A percentile compares a stretch with the other conserved stretches of the same genome.
Evolutionary conservation across 30 jellyfish, hydroid and myxozoan species (phyloP).

Genomic region (Phacellophora camtschatica): DNA sequence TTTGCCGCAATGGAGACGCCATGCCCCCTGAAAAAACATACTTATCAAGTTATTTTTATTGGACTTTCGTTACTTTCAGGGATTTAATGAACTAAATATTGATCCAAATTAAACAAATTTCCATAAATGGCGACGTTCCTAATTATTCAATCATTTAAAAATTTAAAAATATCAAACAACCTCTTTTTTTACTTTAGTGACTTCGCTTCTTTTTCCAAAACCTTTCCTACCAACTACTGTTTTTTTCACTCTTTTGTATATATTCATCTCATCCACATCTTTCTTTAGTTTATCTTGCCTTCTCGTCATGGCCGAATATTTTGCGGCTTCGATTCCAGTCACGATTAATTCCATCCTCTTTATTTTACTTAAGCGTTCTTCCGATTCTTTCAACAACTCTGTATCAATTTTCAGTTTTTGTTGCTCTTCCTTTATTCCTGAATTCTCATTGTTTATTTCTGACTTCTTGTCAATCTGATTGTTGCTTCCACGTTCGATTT

Average conservation of each 20-base stretch:
- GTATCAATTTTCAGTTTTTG: slow-evolving; percentile 77
- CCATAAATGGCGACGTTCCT: too few species aligned
- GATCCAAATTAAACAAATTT: too few species aligned
- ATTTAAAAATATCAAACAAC: too few species aligned
- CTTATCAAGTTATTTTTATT: too few species aligned
- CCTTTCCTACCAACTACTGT: slow-evolving; percentile 48
- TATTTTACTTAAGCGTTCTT: slow-evolving; percentile 82
- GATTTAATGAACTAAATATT: too few species aligned
- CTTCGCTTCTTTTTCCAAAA: slow-evolving; percentile 10
- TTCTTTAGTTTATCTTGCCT: slow-evolving; percentile 18
- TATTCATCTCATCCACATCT: slow-evolving; percentile 29
- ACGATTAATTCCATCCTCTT: slow-evolving; percentile 87
- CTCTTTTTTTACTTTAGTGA: too few species aligned
- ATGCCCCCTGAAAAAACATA: too few species aligned
- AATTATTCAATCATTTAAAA: too few species aligned
- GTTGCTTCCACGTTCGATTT: slow-evolving; percentile 53
- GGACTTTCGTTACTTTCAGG: too few species aligned
- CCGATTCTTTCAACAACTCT: slow-evolving; percentile 76
- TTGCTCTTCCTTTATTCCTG: slow-evolving; percentile 51
- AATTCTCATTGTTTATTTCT: neutral
- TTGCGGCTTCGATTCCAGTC: slow-evolving; percentile 93
- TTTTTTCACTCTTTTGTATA: slow-evolving; percentile 22
- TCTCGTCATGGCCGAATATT: slow-evolving; percentile 67
- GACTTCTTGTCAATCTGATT: slow-evolving; percentile 6
- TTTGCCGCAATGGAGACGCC: too few species aligned